Conservation (phyloP, 2,888 invertebrate species). For the Coelogynopora nodosa region DNA sequence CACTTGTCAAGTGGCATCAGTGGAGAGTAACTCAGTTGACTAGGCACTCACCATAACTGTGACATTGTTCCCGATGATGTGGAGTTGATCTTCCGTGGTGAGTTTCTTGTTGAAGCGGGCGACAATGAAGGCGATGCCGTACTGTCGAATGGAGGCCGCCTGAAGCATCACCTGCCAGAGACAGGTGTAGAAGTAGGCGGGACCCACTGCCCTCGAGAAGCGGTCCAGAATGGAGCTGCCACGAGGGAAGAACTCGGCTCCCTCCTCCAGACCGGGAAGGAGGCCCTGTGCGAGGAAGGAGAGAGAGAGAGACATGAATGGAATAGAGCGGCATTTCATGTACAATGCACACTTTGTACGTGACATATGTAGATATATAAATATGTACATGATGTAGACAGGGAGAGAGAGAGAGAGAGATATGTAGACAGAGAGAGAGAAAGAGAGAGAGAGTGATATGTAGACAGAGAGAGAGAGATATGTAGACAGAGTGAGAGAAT, state of each 20-base stretch:
- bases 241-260: conserved; percentile 74
- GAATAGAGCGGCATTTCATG: too few species aligned
- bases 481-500: too few species aligned
- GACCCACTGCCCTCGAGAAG: conserved; percentile 74
- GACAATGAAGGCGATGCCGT: conserved; percentile 76
- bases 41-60: conserved; percentile 71
- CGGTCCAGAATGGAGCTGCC: conserved; percentile 69
- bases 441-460: too few species aligned
- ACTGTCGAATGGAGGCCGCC: conserved; percentile 74
- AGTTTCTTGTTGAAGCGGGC: conserved; percentile 75
- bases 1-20: too few species aligned
- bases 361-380: not conserved
- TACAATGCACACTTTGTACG: too few species aligned
- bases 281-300: too few species aligned
- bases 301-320: too few species aligned
- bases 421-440: too few species aligned
- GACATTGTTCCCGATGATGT: conserved; percentile 77
- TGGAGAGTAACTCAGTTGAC: not conserved
- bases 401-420: too few species aligned
- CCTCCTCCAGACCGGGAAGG: conserved; percentile 79
- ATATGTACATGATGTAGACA: not conserved
- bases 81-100: conserved; percentile 75
- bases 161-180: conserved; percentile 81
- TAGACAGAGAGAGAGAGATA: too few species aligned
- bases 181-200: conserved; percentile 77